These are phyloP conservation scores for Hemicordylus capensis DNA, from an alignment of 2,113 vertebrate species.

Conservation along the genomic window DNA sequence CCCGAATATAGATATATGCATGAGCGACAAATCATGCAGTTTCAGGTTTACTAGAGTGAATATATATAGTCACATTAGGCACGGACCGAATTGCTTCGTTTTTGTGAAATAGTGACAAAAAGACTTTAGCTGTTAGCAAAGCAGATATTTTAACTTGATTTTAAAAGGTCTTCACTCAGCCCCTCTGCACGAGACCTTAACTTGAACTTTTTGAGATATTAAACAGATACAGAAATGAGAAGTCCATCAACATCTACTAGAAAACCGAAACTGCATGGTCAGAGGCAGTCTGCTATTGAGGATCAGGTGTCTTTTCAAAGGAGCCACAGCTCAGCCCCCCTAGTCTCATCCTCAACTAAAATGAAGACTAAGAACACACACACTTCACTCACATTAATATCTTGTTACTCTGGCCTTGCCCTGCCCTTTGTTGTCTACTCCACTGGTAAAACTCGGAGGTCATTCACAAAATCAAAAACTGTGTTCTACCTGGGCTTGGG, in stretches of 20 bases:
- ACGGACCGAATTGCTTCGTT: constrained; percentile 52
- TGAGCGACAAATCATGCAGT: constrained; percentile 66
- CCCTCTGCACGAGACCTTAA: neutral
- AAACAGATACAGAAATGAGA: neutral
- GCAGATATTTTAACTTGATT: constrained; percentile 32
- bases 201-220: neutral
- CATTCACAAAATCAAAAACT: too few species aligned
- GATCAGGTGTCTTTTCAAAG: neutral
- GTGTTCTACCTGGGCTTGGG: too few species aligned
- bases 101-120: constrained; percentile 48
- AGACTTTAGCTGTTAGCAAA: constrained; percentile 18
- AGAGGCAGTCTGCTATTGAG: neutral
- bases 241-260: neutral
- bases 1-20: constrained; percentile 69
- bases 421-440: neutral
- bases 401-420: neutral
- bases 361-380: neutral
- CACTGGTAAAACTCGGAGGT: neutral
- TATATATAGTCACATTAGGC: constrained; percentile 51
- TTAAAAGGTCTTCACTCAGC: neutral
- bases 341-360: neutral
- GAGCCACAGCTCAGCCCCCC: neutral
- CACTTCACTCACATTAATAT: too few species aligned
- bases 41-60: constrained; percentile 62
- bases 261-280: neutral